These are phyloP conservation scores for Bagarius yarrelli DNA, from an alignment of 2,113 vertebrate species.

Conservation along the genomic window DNA sequence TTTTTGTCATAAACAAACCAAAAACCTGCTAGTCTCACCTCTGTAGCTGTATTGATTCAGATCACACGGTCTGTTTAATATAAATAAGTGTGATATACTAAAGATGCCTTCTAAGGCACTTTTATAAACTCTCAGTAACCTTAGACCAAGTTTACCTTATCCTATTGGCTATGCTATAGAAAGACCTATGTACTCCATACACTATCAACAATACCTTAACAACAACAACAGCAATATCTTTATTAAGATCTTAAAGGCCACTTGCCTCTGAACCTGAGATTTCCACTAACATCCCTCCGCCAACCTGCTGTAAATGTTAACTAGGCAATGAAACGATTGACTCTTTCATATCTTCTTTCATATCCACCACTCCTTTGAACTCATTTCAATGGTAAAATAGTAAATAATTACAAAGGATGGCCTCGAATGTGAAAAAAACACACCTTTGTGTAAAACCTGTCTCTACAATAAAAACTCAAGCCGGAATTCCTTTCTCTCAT, in stretches of 20 bases:
- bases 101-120: background rate
- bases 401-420: constrained; percentile 35
- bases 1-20: too few species aligned
- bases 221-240: background rate
- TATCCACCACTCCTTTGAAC: background rate
- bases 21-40: background rate
- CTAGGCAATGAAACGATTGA: background rate
- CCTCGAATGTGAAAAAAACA: background rate
- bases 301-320: constrained; percentile 14
- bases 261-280: background rate
- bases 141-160: background rate
- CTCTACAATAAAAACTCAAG: constrained; percentile 4
- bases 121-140: background rate
- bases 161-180: constrained; percentile 8
- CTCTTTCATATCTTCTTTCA: background rate
- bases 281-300: background rate
- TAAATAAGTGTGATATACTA: background rate
- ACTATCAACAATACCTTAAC: background rate
- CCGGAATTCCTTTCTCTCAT: background rate
- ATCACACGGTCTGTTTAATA: background rate
- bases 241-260: constrained; percentile 11
- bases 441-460: background rate
- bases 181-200: constrained; percentile 9
- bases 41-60: background rate
- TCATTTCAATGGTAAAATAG: background rate